Evolutionary conservation across 2,888 invertebrate species (phyloP).

Genomic region (Sesia apiformis): DNA sequence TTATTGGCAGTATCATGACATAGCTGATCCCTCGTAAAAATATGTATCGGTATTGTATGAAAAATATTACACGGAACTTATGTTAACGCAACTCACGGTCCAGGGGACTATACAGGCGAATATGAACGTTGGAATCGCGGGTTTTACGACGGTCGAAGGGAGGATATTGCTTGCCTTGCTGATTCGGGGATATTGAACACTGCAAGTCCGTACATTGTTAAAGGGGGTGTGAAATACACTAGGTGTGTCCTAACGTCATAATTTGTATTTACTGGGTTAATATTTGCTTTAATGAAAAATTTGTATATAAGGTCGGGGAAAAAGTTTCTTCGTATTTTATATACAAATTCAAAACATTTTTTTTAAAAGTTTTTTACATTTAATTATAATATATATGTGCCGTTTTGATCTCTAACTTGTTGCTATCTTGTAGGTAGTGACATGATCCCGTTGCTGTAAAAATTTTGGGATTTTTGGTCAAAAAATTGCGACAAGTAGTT

Average conservation of each 20-base stretch:
- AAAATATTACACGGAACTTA: conserved; percentile 40
- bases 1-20: conserved; percentile 63
- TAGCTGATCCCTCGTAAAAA: conserved; percentile 66
- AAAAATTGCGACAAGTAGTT: no score
- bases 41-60: conserved; percentile 61
- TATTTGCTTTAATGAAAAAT: no score
- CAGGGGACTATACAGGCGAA: conserved; percentile 27
- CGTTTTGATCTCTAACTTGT: no score
- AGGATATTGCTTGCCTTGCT: conserved; percentile 36
- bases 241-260: conserved; percentile 27
- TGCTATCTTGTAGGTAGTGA: no score
- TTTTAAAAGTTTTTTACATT: no score
- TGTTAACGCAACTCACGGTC: conserved; percentile 24
- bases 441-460: no score
- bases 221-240: conserved; percentile 22
- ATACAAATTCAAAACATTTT: no score
- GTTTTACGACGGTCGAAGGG: conserved; percentile 27
- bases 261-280: conserved; percentile 18
- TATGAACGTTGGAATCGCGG: conserved; percentile 38
- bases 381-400: no score
- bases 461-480: no score
- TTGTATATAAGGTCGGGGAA: no score
- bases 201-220: conserved; percentile 25
- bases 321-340: no score
- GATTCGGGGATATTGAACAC: conserved; percentile 35